Percentiles rank a stretch among this genome's conserved stretches.
phyloP scores from a whole-genome alignment of 2,888 invertebrate species.

The Cerceris rybyensis region DNA sequence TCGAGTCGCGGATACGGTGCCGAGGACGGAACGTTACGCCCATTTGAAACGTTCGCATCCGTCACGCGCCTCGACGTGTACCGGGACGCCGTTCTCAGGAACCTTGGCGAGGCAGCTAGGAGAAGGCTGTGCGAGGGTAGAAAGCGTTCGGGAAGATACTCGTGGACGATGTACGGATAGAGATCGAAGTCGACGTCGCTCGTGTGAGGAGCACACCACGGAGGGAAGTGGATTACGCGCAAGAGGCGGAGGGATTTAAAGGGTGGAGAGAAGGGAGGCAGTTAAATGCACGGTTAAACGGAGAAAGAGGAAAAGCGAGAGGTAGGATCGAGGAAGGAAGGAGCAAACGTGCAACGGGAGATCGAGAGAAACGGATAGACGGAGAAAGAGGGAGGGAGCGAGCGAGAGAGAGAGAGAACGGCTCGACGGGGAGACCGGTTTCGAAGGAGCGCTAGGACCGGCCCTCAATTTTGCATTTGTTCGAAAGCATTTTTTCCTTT shows the following conservation, averaged over 20 bases:
- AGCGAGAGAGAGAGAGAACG: not conserved
- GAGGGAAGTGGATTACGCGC: conserved; percentile 44
- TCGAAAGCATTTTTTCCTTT: conserved; percentile 37
- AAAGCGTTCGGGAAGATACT: not conserved
- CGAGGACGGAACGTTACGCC: conserved; percentile 34
- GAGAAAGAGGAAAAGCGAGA: conserved; percentile 2
- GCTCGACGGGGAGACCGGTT: conserved; percentile 42
- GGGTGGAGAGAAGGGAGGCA: not conserved
- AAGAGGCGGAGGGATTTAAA: not conserved
- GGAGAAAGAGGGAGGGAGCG: not conserved
- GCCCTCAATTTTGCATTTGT: conserved; percentile 14
- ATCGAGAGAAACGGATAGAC: not conserved
- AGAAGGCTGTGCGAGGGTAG: not conserved
- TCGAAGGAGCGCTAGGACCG: conserved; percentile 26
- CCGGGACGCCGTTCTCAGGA: conserved; percentile 22
- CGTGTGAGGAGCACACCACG: conserved; percentile 34
- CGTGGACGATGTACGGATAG: conserved; percentile 20
- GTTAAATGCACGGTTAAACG: not conserved
- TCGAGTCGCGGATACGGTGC: conserved; percentile 9
- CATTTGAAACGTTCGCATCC: conserved; percentile 20
- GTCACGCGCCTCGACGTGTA: not conserved
- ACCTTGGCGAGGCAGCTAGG: not conserved
- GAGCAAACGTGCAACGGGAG: not conserved
- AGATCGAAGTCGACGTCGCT: conserved; percentile 19
- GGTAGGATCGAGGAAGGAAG: conserved; percentile 10